Percentiles rank a stretch among this genome's conserved stretches.
Conservation (phyloP, 2,113 vertebrate species). For the Hemibagrus wyckioides region DNA sequence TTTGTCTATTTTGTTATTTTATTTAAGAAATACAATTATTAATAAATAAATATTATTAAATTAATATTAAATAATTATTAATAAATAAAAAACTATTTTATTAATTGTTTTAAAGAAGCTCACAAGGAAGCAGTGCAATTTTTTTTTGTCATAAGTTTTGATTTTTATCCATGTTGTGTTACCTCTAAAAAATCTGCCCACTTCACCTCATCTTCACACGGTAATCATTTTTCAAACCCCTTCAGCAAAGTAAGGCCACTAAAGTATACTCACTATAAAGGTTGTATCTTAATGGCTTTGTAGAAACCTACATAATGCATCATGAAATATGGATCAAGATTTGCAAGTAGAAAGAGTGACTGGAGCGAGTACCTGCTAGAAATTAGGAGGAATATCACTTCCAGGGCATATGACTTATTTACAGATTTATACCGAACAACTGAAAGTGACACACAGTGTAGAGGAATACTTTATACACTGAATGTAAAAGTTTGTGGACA, state of each 20-base stretch:
- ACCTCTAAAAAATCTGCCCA: not conserved
- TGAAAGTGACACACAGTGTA: not conserved
- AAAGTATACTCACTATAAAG: not conserved
- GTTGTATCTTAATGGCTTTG: not conserved
- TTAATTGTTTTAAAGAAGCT: no score
- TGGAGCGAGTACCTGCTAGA: not conserved
- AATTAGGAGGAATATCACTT: not conserved
- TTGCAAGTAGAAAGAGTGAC: not conserved
- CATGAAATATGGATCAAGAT: not conserved
- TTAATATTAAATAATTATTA: no score
- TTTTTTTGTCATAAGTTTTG: no score
- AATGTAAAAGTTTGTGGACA: not conserved
- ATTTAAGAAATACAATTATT: no score
- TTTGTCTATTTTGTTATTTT: no score
- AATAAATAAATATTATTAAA: no score
- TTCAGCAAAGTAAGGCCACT: not conserved
- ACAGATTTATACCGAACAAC: not conserved
- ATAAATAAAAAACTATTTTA: no score
- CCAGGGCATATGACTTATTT: not conserved
- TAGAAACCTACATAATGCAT: not conserved
- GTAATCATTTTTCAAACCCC: not conserved
- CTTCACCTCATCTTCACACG: not conserved
- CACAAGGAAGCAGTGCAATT: not conserved
- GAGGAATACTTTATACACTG: not conserved
- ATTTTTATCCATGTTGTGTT: no score